phyloP scores from a whole-genome alignment of 2,797 vertebrate genomes.

The Enteromius unitaeniatus region DNA sequence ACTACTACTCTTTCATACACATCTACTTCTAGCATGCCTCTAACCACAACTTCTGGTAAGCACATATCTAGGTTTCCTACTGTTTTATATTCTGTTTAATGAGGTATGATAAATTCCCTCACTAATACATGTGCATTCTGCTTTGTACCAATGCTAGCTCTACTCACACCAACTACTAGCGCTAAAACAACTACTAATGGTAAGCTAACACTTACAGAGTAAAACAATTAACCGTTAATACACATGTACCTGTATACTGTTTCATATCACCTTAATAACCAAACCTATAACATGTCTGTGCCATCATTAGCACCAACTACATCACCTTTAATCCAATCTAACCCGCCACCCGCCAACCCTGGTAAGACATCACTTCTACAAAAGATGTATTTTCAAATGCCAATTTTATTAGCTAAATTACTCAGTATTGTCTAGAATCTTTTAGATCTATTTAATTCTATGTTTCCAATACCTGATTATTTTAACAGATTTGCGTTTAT shows the following conservation, averaged over 20 bases:
- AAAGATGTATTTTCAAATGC: conserved; percentile 2
- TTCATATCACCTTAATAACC: conserved; percentile 14
- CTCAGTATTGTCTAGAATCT: background rate
- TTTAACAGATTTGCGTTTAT: background rate
- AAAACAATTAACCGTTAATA: background rate
- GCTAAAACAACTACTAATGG: conserved; percentile 60
- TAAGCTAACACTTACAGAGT: conserved; percentile 59
- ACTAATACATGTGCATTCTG: conserved; percentile 32
- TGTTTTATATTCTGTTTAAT: conserved; percentile 31
- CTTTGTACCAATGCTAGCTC: conserved; percentile 58
- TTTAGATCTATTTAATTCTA: background rate
- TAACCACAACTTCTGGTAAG: conserved; percentile 66
- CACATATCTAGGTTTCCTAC: conserved; percentile 33
- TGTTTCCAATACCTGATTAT: background rate
- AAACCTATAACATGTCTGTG: conserved; percentile 16
- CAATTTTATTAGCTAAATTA: background rate
- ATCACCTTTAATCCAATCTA: conserved; percentile 23
- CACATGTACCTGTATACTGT: background rate
- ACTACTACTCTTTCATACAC: conserved; percentile 57
- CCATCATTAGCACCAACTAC: conserved; percentile 25
- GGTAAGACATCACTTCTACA: conserved; percentile 34
- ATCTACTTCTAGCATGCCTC: conserved; percentile 68
- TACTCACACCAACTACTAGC: conserved; percentile 53
- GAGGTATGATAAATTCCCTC: background rate
- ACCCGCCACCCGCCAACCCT: background rate